These are phyloP conservation scores for Tricholaema leucomelas DNA, from an alignment of 2,113 vertebrate genomes.

Conservation along the genomic window DNA sequence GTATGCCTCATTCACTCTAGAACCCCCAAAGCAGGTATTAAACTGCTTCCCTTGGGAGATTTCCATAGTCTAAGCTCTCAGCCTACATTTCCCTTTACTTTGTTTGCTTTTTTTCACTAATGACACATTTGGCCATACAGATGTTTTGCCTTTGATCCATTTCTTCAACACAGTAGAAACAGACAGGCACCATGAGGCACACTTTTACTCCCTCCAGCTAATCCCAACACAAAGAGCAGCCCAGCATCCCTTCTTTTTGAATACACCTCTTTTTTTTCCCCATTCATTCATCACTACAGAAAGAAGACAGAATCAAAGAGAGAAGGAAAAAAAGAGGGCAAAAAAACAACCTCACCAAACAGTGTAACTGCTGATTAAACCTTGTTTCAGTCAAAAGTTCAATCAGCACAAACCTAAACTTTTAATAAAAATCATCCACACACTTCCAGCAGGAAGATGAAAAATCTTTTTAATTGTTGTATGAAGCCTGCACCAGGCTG, in stretches of 20 bases:
- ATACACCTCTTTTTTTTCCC: background rate
- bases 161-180: background rate
- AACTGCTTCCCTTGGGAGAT: background rate
- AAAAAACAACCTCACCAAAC: background rate
- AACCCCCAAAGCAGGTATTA: background rate
- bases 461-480: background rate
- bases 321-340: background rate
- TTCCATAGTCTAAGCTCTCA: background rate
- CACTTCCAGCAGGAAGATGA: background rate
- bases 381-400: background rate
- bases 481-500: background rate
- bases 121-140: background rate
- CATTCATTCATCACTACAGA: background rate
- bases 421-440: background rate
- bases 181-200: background rate
- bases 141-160: slow-evolving; percentile 10
- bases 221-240: background rate
- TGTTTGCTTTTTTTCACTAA: background rate
- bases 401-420: background rate
- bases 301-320: background rate
- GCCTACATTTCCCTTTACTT: background rate
- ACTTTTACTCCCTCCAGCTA: slow-evolving; percentile 26
- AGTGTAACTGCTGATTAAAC: background rate
- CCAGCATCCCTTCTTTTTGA: background rate
- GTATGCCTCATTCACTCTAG: background rate